Conservation (phyloP, 2,113 vertebrate genomes). For the Syngnathus typhle region DNA sequence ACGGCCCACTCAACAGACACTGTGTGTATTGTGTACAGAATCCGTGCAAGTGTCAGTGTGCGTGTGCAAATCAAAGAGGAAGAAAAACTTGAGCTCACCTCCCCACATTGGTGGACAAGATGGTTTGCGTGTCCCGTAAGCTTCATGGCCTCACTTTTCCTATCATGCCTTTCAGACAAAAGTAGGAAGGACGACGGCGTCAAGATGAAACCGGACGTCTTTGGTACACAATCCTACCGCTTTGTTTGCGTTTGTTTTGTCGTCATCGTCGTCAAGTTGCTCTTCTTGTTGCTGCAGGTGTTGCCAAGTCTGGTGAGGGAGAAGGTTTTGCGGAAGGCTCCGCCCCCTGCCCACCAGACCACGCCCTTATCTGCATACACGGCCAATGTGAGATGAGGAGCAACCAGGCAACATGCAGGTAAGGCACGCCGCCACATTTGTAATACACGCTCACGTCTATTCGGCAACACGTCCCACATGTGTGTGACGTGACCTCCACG, state of each 20-base stretch:
- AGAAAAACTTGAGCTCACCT: too few relatives aligned
- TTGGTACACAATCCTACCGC: conserved; percentile 30
- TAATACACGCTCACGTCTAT: too few relatives aligned
- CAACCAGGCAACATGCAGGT: conserved; percentile 90
- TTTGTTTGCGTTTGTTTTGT: neutral
- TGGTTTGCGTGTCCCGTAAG: neutral
- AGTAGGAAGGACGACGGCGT: conserved; percentile 60
- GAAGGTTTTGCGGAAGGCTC: conserved; percentile 79
- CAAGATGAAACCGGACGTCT: conserved; percentile 62
- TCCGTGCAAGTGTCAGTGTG: too few relatives aligned
- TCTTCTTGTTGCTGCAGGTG: conserved; percentile 59
- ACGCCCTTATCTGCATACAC: conserved; percentile 86
- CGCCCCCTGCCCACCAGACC: conserved; percentile 84
- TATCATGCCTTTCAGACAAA: conserved; percentile 60
- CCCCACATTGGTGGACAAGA: too few relatives aligned
- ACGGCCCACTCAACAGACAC: neutral
- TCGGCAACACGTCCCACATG: too few relatives aligned
- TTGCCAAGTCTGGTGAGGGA: conserved; percentile 82
- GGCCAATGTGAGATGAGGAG: conserved; percentile 93
- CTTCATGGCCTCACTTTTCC: neutral
- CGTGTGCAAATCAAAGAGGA: too few relatives aligned
- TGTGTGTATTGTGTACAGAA: too few relatives aligned
- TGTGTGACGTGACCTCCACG: neutral
- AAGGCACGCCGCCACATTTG: conserved; percentile 16
- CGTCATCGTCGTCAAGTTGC: neutral